Conservation (phyloP, 1,140 invertebrate genomes). For the Hirudo medicinalis region DNA sequence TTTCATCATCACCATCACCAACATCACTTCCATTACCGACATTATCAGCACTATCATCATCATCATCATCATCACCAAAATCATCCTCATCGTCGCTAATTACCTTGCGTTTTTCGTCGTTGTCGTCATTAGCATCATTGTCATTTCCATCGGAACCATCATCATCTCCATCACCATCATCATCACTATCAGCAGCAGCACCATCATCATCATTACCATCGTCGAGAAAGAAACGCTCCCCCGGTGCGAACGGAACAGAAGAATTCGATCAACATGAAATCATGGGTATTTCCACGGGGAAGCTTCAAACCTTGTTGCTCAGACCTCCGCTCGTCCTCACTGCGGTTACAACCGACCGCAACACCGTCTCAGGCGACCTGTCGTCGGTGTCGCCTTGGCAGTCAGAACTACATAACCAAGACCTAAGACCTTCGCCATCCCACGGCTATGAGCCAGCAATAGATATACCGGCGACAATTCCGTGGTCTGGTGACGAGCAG, state of each 20-base stretch:
- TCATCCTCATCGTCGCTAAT: too few species aligned
- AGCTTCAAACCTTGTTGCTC: too few species aligned
- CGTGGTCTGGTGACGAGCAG: neutral
- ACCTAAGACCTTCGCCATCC: neutral
- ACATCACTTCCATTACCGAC: too few species aligned
- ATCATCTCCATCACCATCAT: neutral
- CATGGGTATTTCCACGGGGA: too few species aligned
- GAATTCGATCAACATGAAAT: too few species aligned
- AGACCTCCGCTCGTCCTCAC: neutral
- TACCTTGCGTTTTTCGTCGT: neutral
- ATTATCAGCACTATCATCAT: too few species aligned
- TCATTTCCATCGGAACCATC: neutral
- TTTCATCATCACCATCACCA: too few species aligned
- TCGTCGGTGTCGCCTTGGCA: too few species aligned
- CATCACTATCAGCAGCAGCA: neutral
- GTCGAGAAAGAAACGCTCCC: neutral
- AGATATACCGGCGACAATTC: neutral
- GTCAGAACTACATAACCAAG: too few species aligned
- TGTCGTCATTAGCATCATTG: neutral
- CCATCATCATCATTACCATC: neutral
- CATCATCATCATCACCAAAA: too few species aligned
- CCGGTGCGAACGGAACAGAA: too few species aligned
- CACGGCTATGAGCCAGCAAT: neutral
- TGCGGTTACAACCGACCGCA: neutral
- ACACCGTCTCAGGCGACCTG: neutral